phyloP scores from a whole-genome alignment of 35 echinoderm and acorn worm species.

The Heliocidaris erythrogramma region DNA sequence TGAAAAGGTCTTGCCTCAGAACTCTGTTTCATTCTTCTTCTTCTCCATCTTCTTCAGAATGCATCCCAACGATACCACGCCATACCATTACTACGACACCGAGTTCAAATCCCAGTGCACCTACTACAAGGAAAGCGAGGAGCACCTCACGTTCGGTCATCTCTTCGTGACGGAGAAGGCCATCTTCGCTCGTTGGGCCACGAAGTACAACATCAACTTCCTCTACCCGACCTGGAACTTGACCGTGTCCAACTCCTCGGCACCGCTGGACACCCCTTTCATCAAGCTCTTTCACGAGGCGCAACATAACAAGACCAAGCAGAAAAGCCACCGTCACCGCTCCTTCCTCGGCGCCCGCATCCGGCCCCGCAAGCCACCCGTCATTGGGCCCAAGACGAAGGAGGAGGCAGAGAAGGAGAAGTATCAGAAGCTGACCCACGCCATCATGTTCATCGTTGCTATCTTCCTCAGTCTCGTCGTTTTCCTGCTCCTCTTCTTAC shows the following conservation, averaged over 20 bases:
- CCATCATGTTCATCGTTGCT: conserved; percentile 94
- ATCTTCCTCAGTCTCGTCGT: conserved; percentile 92
- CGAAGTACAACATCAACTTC: conserved; percentile 85
- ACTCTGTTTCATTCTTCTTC: too few relatives aligned
- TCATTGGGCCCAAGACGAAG: conserved; percentile 78
- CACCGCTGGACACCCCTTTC: conserved; percentile 86
- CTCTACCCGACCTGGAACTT: conserved; percentile 89
- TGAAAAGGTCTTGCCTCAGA: too few relatives aligned
- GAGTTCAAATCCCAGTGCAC: conserved; percentile 85
- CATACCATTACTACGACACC: conserved; percentile 94
- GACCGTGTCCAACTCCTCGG: conserved; percentile 65
- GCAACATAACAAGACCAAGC: conserved; percentile 72
- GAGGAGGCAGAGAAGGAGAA: conserved; percentile 85
- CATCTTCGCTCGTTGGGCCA: conserved; percentile 90
- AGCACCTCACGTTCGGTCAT: conserved; percentile 79
- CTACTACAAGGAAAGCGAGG: conserved; percentile 91
- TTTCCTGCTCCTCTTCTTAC: conserved; percentile 90
- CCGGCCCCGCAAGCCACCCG: conserved; percentile 55
- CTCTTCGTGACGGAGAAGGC: conserved; percentile 98
- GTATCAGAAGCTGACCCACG: conserved; percentile 90
- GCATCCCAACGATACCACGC: conserved; percentile 81
- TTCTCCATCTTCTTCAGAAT: conserved; percentile 56
- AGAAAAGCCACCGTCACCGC: conserved; percentile 56
- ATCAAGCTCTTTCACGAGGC: conserved; percentile 90
- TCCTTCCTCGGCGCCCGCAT: conserved; percentile 46